Percentiles rank a stretch among this genome's conserved stretches.
phyloP scores from a whole-genome alignment of 1,140 invertebrate species.

The Rhopalosiphum padi region DNA sequence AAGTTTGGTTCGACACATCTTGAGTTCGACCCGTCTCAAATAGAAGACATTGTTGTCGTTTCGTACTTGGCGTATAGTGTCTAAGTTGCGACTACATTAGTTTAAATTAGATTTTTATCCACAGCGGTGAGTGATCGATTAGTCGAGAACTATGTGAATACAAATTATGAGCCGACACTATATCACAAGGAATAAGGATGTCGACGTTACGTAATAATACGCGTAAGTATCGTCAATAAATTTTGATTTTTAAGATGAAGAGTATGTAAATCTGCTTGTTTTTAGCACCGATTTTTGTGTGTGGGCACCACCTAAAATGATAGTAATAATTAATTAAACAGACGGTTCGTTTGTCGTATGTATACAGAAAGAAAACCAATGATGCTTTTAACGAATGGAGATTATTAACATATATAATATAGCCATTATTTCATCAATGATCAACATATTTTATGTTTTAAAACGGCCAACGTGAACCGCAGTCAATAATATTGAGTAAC shows the following conservation, averaged over 20 bases:
- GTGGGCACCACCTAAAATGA: background rate
- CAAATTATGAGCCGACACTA: background rate
- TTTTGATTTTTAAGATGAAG: background rate
- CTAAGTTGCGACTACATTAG: background rate
- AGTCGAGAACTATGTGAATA: background rate
- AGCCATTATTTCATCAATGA: background rate
- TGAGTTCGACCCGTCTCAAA: background rate
- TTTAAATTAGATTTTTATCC: background rate
- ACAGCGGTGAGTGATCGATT: background rate
- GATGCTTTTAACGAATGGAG: background rate
- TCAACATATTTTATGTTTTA: background rate
- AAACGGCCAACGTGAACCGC: background rate
- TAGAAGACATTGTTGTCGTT: background rate
- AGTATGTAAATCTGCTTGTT: background rate
- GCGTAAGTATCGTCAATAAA: too few species aligned
- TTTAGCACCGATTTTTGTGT: background rate
- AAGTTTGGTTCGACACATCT: background rate
- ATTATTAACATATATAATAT: background rate
- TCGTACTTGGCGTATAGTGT: background rate
- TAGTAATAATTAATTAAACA: background rate
- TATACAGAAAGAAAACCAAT: background rate
- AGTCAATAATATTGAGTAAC: background rate
- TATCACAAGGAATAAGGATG: background rate
- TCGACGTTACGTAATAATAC: background rate
- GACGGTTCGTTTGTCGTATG: background rate